These are phyloP conservation scores for Nebria ingens DNA, from an alignment of 1,140 invertebrate species.

Conservation along the genomic window DNA sequence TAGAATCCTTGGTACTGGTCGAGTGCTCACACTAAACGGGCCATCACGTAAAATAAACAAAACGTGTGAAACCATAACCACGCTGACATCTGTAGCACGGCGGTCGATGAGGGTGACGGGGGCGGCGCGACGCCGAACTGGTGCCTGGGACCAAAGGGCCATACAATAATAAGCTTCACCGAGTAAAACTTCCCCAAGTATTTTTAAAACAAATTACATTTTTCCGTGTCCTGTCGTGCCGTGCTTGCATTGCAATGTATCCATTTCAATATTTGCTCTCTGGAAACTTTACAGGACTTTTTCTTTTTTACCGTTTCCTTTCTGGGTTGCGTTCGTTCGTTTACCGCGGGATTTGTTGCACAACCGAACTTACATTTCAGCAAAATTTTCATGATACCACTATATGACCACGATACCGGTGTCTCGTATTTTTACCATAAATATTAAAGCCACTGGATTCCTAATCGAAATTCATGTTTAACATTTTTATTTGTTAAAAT, in stretches of 20 bases:
- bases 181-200: not conserved
- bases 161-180: constrained; percentile 2
- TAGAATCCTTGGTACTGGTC: too few species aligned
- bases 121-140: too few species aligned
- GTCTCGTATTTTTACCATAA: too few species aligned
- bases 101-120: not conserved
- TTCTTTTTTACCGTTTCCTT: constrained; percentile 1
- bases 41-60: constrained; percentile 9
- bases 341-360: not conserved
- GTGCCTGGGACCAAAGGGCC: too few species aligned
- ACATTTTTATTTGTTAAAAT: too few species aligned
- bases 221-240: too few species aligned
- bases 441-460: too few species aligned
- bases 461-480: too few species aligned
- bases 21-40: too few species aligned
- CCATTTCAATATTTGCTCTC: constrained; percentile 6
- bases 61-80: constrained; percentile 7
- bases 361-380: not conserved
- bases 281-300: not conserved
- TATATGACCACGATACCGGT: too few species aligned
- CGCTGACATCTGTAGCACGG: not conserved
- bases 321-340: not conserved
- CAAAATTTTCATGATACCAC: not conserved
- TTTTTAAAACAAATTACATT: constrained; percentile 10
- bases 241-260: constrained; percentile 1